These are phyloP conservation scores for Aethina tumida DNA, from an alignment of 1,140 invertebrate genomes.

Conservation along the genomic window DNA sequence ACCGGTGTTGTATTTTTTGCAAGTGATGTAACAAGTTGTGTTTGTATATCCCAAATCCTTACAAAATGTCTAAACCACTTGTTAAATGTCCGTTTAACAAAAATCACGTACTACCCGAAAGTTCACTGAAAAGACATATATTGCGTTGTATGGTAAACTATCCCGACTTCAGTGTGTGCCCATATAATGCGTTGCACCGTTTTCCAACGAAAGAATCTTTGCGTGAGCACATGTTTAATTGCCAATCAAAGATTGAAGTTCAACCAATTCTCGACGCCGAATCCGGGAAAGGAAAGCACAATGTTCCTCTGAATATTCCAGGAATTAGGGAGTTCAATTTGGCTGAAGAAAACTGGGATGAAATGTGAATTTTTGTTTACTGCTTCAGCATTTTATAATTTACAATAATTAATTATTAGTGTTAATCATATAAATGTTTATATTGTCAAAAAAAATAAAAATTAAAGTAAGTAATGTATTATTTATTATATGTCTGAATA, in stretches of 20 bases:
- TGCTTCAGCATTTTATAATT: too few species aligned
- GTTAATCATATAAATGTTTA: too few species aligned
- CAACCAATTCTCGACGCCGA: slow-evolving; percentile 1
- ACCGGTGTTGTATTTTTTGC: too few species aligned
- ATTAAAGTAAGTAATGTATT: too few species aligned
- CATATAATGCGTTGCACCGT: slow-evolving; percentile 21
- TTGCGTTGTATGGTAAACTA: slow-evolving; percentile 23
- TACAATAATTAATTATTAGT: too few species aligned
- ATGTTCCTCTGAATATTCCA: slow-evolving; percentile 10
- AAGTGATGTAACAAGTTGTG: too few species aligned
- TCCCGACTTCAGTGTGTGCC: slow-evolving; percentile 16
- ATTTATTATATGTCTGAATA: too few species aligned
- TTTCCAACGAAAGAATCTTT: slow-evolving; percentile 14
- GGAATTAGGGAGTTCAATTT: slow-evolving; percentile 16
- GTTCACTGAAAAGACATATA: slow-evolving; percentile 19
- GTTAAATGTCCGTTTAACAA: slow-evolving; percentile 22
- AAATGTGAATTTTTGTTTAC: too few species aligned
- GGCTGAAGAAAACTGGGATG: slow-evolving; percentile 22
- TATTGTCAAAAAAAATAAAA: too few species aligned
- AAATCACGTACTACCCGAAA: slow-evolving; percentile 15
- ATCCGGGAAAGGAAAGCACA: not conserved
- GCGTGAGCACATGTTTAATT: slow-evolving; percentile 17
- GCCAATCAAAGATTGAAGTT: slow-evolving; percentile 12
- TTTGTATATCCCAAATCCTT: too few species aligned
- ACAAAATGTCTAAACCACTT: too few species aligned